Percentiles rank a stretch among this genome's conserved stretches.
Evolutionary conservation across 1,140 invertebrate genomes (phyloP).

Genomic region (Epicauta chinensis): DNA sequence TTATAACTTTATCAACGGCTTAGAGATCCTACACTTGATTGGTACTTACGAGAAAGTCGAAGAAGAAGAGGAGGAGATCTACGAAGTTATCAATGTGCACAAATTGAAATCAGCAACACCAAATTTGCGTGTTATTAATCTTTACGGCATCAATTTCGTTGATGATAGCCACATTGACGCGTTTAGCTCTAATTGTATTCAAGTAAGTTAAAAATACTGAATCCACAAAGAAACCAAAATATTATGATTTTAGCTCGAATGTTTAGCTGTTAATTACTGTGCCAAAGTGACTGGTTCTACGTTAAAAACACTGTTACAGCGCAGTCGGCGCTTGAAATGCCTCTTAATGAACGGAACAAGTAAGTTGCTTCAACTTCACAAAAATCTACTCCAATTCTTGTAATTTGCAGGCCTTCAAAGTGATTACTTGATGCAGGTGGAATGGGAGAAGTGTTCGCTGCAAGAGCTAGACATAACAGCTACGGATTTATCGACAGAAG

Average conservation of each 20-base stretch:
- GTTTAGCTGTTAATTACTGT: slow-evolving; percentile 94
- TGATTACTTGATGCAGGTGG: slow-evolving; percentile 87
- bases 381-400: background rate
- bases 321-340: slow-evolving; percentile 86
- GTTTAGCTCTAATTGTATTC: slow-evolving; percentile 87
- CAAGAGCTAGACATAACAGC: slow-evolving; percentile 96
- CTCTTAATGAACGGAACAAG: slow-evolving; percentile 95
- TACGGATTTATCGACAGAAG: slow-evolving; percentile 91
- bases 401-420: slow-evolving; percentile 68
- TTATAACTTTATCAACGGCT: slow-evolving; percentile 98
- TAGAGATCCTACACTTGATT: slow-evolving; percentile 97
- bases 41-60: slow-evolving; percentile 99
- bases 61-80: slow-evolving; percentile 99
- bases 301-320: slow-evolving; percentile 88
- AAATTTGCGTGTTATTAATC: slow-evolving; percentile 89
- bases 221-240: no score
- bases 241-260: slow-evolving; percentile 92
- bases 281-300: slow-evolving; percentile 95
- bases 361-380: slow-evolving; percentile 44
- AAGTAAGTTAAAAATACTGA: no score
- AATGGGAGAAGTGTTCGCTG: slow-evolving; percentile 94
- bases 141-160: slow-evolving; percentile 97
- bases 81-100: slow-evolving; percentile 99
- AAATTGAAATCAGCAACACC: slow-evolving; percentile 95
- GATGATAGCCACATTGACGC: slow-evolving; percentile 99